Percentiles rank a stretch among this genome's conserved stretches.
phyloP scores from a whole-genome alignment of 2,797 vertebrate genomes.

The Liparis tanakae region DNA sequence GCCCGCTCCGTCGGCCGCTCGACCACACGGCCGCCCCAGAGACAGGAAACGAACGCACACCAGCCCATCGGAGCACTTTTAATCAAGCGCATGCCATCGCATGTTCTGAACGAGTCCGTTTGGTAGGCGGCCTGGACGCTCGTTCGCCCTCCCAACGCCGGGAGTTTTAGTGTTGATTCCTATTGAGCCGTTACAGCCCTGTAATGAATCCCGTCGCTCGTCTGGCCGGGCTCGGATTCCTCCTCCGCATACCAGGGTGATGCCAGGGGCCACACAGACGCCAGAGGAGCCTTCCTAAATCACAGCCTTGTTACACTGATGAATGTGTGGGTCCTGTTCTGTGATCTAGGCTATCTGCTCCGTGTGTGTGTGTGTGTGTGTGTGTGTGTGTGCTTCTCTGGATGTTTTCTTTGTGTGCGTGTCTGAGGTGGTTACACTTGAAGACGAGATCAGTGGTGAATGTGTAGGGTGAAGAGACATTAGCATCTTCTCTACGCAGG shows the following conservation, averaged over 20 bases:
- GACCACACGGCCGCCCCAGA: constrained; percentile 16
- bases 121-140: constrained; percentile 53
- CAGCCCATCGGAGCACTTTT: constrained; percentile 52
- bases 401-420: constrained; percentile 63
- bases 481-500: constrained; percentile 59
- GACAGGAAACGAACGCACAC: constrained; percentile 40
- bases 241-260: constrained; percentile 83
- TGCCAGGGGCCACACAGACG: constrained; percentile 83
- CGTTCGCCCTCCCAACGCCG: constrained; percentile 49
- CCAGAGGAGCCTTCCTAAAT: constrained; percentile 85
- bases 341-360: constrained; percentile 77
- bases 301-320: constrained; percentile 84
- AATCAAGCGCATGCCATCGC: constrained; percentile 59
- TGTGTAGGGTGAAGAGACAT: constrained; percentile 56
- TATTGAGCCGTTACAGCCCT: constrained; percentile 74
- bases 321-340: constrained; percentile 81
- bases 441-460: constrained; percentile 63
- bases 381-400: constrained; percentile 53
- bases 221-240: constrained; percentile 81
- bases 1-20: constrained; percentile 65
- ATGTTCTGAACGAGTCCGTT: constrained; percentile 44
- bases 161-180: constrained; percentile 71
- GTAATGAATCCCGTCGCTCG: constrained; percentile 82
- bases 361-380: constrained; percentile 52
- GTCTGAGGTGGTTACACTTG: constrained; percentile 52